A percentile compares a stretch with the other conserved stretches of the same genome.
Evolutionary conservation across 2,888 invertebrate species (phyloP).

Genomic region (Aphodius sticticus): DNA sequence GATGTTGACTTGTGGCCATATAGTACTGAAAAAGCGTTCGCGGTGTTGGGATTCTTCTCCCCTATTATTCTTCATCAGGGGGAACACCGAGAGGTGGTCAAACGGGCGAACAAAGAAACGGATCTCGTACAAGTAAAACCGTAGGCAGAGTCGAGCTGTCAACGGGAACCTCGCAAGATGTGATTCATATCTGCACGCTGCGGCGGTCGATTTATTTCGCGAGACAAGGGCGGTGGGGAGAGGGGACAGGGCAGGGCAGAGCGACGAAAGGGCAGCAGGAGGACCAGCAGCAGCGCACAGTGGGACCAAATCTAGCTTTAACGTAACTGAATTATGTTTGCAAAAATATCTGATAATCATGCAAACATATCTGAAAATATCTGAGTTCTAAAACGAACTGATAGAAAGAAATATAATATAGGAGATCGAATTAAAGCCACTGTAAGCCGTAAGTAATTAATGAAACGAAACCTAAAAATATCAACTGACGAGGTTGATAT

Average conservation of each 20-base stretch:
- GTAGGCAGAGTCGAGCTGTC: slow-evolving; percentile 19
- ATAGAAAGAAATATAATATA: no score
- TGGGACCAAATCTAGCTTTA: not conserved
- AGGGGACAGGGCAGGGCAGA: slow-evolving; percentile 8
- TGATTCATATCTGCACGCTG: slow-evolving; percentile 24
- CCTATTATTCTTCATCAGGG: not conserved
- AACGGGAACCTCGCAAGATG: slow-evolving; percentile 17
- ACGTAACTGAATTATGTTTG: no score
- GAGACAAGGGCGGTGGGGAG: not conserved
- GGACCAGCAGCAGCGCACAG: slow-evolving; percentile 4
- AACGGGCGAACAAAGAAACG: not conserved
- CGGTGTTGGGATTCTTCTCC: not conserved
- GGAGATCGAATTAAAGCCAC: no score
- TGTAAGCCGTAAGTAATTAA: no score
- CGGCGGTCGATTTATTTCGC: slow-evolving; percentile 24
- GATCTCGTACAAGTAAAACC: not conserved
- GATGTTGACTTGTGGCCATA: no score
- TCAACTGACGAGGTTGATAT: no score
- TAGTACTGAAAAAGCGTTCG: not conserved
- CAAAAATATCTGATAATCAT: no score
- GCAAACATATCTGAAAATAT: no score
- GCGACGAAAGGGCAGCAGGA: slow-evolving; percentile 6
- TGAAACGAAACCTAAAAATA: no score
- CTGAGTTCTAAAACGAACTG: no score
- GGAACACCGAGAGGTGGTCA: not conserved